Conservation (phyloP, 2,113 vertebrate species). For the Melanotaenia duboulayi region DNA sequence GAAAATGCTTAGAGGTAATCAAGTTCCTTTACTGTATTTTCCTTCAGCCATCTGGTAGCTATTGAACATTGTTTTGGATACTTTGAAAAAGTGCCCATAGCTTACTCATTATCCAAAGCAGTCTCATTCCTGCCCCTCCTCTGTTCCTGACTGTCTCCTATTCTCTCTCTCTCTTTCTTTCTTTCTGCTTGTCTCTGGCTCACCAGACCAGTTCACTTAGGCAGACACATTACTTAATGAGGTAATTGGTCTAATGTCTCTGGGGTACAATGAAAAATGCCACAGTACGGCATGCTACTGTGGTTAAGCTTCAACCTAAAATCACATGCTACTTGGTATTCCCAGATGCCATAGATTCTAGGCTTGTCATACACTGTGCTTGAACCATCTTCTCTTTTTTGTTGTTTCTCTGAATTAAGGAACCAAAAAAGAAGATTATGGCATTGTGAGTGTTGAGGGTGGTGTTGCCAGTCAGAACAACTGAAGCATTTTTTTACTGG, state of each 20-base stretch:
- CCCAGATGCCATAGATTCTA: constrained; percentile 43
- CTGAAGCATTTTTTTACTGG: constrained; percentile 57
- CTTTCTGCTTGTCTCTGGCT: constrained; percentile 46
- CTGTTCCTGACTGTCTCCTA: constrained; percentile 27
- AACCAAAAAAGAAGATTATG: constrained; percentile 15
- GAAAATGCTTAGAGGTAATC: constrained; percentile 69
- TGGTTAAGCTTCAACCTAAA: constrained; percentile 54
- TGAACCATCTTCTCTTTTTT: not conserved
- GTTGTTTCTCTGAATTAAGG: not conserved
- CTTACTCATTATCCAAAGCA: constrained; percentile 58
- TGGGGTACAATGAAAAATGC: constrained; percentile 66
- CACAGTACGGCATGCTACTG: constrained; percentile 47
- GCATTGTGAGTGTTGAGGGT: constrained; percentile 19
- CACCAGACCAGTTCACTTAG: constrained; percentile 68
- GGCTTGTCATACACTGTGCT: constrained; percentile 29
- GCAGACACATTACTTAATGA: constrained; percentile 72
- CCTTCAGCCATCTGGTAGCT: constrained; percentile 69
- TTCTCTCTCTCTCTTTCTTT: constrained; percentile 2
- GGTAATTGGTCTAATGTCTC: constrained; percentile 74
- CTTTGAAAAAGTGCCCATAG: constrained; percentile 61
- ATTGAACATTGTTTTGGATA: constrained; percentile 68
- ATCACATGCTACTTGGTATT: constrained; percentile 39
- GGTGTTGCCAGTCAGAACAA: constrained; percentile 36
- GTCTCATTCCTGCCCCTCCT: constrained; percentile 28
- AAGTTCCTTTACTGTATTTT: constrained; percentile 55